These are phyloP conservation scores for Oryzias melastigma DNA, from an alignment of 2,113 vertebrate genomes.

Conservation along the genomic window DNA sequence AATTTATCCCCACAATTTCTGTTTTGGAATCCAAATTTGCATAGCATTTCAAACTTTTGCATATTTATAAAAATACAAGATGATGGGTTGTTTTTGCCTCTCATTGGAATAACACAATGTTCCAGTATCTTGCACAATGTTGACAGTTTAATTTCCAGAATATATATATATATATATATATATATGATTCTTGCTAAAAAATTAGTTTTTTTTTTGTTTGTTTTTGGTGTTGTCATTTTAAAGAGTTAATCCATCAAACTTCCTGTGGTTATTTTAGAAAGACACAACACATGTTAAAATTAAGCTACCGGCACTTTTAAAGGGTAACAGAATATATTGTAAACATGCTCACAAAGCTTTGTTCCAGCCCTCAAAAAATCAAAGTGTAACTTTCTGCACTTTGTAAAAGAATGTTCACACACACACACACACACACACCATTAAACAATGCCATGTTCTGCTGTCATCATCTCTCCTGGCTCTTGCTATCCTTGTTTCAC, in stretches of 20 bases:
- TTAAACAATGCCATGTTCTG: slow-evolving; percentile 59
- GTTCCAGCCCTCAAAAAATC: neutral
- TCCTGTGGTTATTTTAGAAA: neutral
- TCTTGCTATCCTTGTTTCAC: slow-evolving; percentile 60
- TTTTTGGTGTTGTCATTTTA: too few relatives aligned
- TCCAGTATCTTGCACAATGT: neutral
- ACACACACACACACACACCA: slow-evolving; percentile 46
- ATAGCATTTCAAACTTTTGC: neutral
- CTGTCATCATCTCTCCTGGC: slow-evolving; percentile 66
- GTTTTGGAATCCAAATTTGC: neutral
- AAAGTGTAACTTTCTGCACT: slow-evolving; percentile 25
- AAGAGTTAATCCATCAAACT: too few relatives aligned
- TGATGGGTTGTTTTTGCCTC: neutral
- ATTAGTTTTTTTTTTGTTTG: too few relatives aligned
- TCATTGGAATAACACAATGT: neutral
- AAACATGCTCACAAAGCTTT: too few relatives aligned
- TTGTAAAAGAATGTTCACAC: slow-evolving; percentile 51
- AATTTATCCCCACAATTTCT: neutral
- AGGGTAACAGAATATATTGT: too few relatives aligned
- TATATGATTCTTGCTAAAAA: too few relatives aligned
- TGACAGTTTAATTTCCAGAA: too few relatives aligned
- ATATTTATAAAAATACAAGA: neutral
- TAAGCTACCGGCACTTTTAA: too few relatives aligned
- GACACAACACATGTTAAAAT: too few relatives aligned
- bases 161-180: too few relatives aligned